Base-by-base conservation (phyloP, 2,113 vertebrate genomes). In the Podarcis cretensis region DNA sequence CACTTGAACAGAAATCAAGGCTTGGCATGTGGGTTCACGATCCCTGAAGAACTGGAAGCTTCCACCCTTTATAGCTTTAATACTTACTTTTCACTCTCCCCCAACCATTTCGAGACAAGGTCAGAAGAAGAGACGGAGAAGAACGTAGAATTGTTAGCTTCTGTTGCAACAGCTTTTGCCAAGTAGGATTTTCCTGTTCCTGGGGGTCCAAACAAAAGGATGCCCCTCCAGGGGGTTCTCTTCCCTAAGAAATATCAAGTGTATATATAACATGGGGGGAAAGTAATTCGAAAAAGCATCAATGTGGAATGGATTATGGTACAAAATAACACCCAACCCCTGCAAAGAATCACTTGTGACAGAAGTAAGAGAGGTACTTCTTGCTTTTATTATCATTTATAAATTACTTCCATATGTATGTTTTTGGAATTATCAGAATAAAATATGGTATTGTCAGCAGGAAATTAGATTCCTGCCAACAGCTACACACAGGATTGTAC, bases 141-240 rank as follows among this genome's bases (percentile, higher is more conserved):
- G 95, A 99, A 99, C 0, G 98, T 99, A 25, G 99, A 99, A 94
- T 99, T 99, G 96, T 99, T 99, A 89, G 99, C 99, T 96, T 99
- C 99, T 80, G 99, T 99, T 0, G 99, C 99, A 59, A 99, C 99
- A 78, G 99, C 98, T 97, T 99, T 99, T 90, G 99, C 99, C 94
- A 99, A 96, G 8, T 99, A 99, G 32, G 98, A 99, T 90, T 99
- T 99, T 89, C 99, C 99, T 65, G 99, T 99, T 89, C 99, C 99
- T n/a, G 99, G 99, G 40, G 99, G 99, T 66, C 99, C 99, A 95
- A 99, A 99, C 0, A 99, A 97, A 35, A 99, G 97, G 92, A 99
- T 99, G 27, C 98, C 99, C 90, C 98, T 97, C 99, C 99, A 99
- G 0, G 99, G 99, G 76, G 98, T 99, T 96, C 99, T 98, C 94